Evolutionary conservation across 2,797 vertebrate genomes (phyloP).

Genomic region (Danionella dracula): DNA sequence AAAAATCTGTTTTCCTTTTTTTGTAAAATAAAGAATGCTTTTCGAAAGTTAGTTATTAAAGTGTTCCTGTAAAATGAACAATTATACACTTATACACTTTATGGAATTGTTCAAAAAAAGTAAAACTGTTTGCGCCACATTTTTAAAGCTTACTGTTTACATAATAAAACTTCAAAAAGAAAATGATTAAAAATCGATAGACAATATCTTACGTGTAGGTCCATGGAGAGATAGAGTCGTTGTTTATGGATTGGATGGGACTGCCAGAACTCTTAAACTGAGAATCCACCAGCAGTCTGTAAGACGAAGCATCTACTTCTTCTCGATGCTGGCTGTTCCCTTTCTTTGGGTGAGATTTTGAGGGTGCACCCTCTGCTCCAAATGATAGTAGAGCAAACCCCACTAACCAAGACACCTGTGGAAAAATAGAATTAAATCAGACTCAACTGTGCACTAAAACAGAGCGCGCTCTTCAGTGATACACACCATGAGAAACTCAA

Average conservation of each 20-base stretch:
- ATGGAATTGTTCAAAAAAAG: too few species aligned
- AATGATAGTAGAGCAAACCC: slow-evolving; percentile 33
- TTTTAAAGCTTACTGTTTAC: too few species aligned
- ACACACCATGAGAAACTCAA: slow-evolving; percentile 41
- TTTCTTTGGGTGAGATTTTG: neutral
- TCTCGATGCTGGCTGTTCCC: neutral
- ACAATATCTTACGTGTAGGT: slow-evolving; percentile 57
- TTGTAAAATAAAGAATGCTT: too few species aligned
- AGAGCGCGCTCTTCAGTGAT: neutral
- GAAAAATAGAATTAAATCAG: neutral
- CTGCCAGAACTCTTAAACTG: neutral
- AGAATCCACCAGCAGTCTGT: slow-evolving; percentile 51
- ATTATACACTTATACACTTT: too few species aligned
- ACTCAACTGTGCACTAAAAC: neutral
- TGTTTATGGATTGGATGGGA: slow-evolving; percentile 44
- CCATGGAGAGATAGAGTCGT: slow-evolving; percentile 71
- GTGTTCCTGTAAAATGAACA: too few species aligned
- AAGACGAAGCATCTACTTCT: neutral
- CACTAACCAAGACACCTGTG: slow-evolving; percentile 47
- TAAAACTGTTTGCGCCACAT: too few species aligned
- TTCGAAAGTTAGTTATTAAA: too few species aligned
- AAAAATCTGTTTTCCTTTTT: too few species aligned
- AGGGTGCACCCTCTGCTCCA: slow-evolving; percentile 1
- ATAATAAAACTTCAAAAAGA: too few species aligned
- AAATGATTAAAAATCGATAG: too few species aligned